phyloP scores from a whole-genome alignment of 2,888 invertebrate species.

The Andrena praecox region DNA sequence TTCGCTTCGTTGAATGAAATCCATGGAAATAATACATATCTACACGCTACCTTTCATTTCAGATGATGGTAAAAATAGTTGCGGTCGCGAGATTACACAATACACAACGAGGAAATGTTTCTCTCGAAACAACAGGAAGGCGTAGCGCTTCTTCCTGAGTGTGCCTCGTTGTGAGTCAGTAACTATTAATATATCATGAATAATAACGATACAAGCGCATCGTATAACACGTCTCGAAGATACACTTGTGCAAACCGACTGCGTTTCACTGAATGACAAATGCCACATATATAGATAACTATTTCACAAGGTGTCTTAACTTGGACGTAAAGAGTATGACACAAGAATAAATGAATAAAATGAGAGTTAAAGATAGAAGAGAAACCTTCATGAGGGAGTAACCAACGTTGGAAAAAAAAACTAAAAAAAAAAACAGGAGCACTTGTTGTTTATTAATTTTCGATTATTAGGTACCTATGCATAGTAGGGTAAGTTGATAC shows the following conservation, averaged over 20 bases:
- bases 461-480: neutral
- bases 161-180: neutral
- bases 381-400: neutral
- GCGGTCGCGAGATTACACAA: neutral
- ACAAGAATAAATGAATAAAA: neutral
- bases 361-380: neutral
- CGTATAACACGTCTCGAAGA: neutral
- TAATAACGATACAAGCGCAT: neutral
- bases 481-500: no score
- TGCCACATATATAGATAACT: neutral
- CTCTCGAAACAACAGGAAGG: neutral
- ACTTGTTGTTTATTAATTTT: neutral
- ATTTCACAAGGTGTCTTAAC: neutral
- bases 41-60: neutral
- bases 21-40: neutral
- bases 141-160: neutral
- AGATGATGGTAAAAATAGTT: neutral
- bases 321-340: neutral
- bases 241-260: neutral
- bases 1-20: neutral
- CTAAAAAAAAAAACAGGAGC: neutral
- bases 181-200: neutral
- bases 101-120: constrained; percentile 9
- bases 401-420: neutral
- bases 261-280: neutral